These are phyloP conservation scores for Steromphala cineraria DNA, from an alignment of 2,888 invertebrate genomes.

Conservation along the genomic window DNA sequence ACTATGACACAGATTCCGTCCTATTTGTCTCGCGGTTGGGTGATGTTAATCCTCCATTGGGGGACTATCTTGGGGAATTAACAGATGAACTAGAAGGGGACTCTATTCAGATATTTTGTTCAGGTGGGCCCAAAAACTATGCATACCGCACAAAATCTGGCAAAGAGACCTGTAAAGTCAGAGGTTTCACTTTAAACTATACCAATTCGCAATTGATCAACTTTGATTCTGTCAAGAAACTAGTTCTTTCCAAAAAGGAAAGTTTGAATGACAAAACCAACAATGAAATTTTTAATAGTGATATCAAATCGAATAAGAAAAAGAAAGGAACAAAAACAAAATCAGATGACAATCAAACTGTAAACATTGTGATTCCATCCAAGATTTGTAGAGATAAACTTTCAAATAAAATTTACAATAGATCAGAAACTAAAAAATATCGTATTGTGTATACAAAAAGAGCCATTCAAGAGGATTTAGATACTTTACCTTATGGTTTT, in stretches of 20 bases:
- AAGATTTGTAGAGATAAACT: slow-evolving; percentile 79
- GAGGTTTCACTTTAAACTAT: slow-evolving; percentile 29
- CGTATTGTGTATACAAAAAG: slow-evolving; percentile 42
- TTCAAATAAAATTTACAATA: slow-evolving; percentile 81
- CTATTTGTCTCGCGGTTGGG: slow-evolving; percentile 18
- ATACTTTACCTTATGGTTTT: slow-evolving; percentile 44
- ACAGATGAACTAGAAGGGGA: slow-evolving; percentile 29
- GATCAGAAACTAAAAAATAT: slow-evolving; percentile 73
- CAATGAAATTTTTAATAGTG: too few species aligned
- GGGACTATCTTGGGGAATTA: slow-evolving; percentile 31
- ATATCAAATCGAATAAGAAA: too few species aligned
- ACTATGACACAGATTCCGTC: slow-evolving; percentile 15
- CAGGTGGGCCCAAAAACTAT: slow-evolving; percentile 26
- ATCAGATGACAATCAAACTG: too few species aligned
- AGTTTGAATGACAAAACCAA: too few species aligned
- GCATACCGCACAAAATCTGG: slow-evolving; percentile 23
- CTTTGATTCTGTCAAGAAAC: background rate
- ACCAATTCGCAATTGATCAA: slow-evolving; percentile 7
- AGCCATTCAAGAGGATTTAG: slow-evolving; percentile 27
- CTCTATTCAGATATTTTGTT: slow-evolving; percentile 14
- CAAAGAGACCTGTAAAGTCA: slow-evolving; percentile 10
- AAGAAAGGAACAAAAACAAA: too few species aligned
- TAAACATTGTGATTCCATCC: slow-evolving; percentile 15
- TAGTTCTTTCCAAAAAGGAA: background rate
- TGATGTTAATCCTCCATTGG: slow-evolving; percentile 23